Evolutionary conservation across 2,113 vertebrate genomes (phyloP), one percentile per base, ranked within the genome.

Genomic region (Hystrix brachyura): DNA sequence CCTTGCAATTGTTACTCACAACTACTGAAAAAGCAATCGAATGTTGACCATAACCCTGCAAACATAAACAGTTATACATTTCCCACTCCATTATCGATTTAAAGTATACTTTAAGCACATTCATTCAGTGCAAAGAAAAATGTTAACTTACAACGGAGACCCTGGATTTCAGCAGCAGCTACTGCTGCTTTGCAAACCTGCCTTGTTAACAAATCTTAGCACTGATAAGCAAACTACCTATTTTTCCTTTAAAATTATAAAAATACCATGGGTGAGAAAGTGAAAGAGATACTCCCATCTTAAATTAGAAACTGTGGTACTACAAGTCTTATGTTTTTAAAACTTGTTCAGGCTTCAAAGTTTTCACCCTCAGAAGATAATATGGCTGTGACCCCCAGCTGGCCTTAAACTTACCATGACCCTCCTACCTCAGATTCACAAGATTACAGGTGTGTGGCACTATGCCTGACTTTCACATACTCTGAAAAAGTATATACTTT

Each of bases 141-240:
- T 64, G 65, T 51, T 67, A 67, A 67, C 7, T 85, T 81, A 72
- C 65, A 60, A 87, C 5, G 17, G 25, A 89, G 43, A 93, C 29
- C 18, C 38, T 79, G 46, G 34, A 82, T 59, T 69, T 48, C 62
- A 87, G 27, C 25, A 65, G 60, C 38, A 91, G 80, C 69, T 94
- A 55, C 38, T 94, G 80, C 69, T 94, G 62, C 48, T 97, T 78
- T 82, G 76, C 60, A 97, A 94, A 94, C 53, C 4, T 69, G 82
- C 46, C 57, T 88, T 95, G 62, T 69, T 71, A 94, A 91, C 34
- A 19, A 15, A 72, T 65, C 55, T 65, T 23, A 29, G 21, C n/a
- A 82, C 38, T 38, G 78, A 55, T 18, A 92, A 65, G 32, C 38
- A 86, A 90, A 76, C 60, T 53, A 67, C 14, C 2, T 34, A 67